Evolutionary conservation across 1,140 invertebrate genomes (phyloP), one percentile per base, ranked within the genome.

Genomic region (Drosophila melanogaster): DNA sequence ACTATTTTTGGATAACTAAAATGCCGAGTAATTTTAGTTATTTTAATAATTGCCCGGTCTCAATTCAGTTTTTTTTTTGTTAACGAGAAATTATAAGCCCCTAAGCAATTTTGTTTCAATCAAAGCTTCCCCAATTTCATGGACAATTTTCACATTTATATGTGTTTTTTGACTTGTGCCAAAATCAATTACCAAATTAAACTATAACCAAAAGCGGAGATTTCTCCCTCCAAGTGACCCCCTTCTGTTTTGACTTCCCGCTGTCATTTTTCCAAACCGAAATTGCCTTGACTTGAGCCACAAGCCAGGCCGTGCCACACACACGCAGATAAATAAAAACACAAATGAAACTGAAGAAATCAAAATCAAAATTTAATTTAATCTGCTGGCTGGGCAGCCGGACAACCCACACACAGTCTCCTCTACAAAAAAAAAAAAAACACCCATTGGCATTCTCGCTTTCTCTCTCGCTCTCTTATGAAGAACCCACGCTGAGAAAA

Each of bases 231-330:
- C 49, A 37, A 62, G 14, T 37, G 67, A 71, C 67, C 66, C 67
- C 67, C 67, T 54, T 71, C 65, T 47, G 67, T 70, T 71, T 57
- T 70, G 67, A 71, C 67, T 15, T 74, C 80, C 80, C 80, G 81
- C 81, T 85, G 77, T 85, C 77, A 84, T 85, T 79, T 67, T 57
- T 70, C 33, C 22, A 50, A 47, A 71, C 26, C 57, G 67, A 65
- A 81, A 70, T 62, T 57, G 74, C 79, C 74, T 86, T 78, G 69
- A 86, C 81, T 86, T 71, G 64, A 81, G 81, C 78, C 81, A 86
- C 81, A 86, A 81, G 81, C 81, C 77, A 86, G 24, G 46, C 22
- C 6, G 17, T 69, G 72, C 54, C 73, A 47, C 26, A 44, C 43
- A 62, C 44, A 66, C 30, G 14, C 37, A 35, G 24, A 17, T 65